Percentiles rank a stretch among this genome's conserved stretches.
Evolutionary conservation across 2,888 invertebrate species (phyloP).

Genomic region (Lithophane semibrunnea): DNA sequence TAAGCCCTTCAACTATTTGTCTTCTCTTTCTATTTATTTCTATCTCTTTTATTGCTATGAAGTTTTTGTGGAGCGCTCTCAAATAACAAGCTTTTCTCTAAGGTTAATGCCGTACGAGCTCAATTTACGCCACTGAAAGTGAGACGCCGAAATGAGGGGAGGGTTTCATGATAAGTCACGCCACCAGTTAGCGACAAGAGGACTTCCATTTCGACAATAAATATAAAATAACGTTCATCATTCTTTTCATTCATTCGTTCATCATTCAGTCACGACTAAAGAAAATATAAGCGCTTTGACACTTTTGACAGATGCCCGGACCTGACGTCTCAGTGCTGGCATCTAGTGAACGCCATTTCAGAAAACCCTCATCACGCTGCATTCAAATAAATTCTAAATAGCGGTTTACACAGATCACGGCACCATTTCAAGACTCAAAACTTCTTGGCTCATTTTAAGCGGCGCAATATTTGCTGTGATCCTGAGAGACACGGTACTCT

Average conservation of each 20-base stretch:
- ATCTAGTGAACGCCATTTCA: no score
- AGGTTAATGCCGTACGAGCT: neutral
- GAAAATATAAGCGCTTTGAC: no score
- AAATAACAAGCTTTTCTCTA: neutral
- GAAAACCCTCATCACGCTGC: neutral
- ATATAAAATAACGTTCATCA: no score
- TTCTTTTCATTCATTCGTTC: no score
- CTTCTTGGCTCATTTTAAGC: neutral
- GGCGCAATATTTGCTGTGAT: conserved; percentile 32
- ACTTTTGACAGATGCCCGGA: no score
- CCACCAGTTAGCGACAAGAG: no score
- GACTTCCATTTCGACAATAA: no score
- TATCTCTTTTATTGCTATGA: conserved; percentile 36
- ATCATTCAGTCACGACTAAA: no score
- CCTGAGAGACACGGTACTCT: conserved; percentile 44
- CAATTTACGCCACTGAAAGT: conserved; percentile 13
- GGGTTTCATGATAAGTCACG: no score
- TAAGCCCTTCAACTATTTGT: conserved; percentile 21
- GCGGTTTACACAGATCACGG: neutral
- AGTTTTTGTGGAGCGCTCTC: neutral
- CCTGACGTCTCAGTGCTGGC: no score
- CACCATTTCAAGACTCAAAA: neutral
- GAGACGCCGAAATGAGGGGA: conserved; percentile 7
- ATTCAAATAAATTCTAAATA: neutral
- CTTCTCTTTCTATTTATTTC: conserved; percentile 25